phyloP scores from a whole-genome alignment of 2,113 vertebrate species.

The Paralichthys olivaceus region DNA sequence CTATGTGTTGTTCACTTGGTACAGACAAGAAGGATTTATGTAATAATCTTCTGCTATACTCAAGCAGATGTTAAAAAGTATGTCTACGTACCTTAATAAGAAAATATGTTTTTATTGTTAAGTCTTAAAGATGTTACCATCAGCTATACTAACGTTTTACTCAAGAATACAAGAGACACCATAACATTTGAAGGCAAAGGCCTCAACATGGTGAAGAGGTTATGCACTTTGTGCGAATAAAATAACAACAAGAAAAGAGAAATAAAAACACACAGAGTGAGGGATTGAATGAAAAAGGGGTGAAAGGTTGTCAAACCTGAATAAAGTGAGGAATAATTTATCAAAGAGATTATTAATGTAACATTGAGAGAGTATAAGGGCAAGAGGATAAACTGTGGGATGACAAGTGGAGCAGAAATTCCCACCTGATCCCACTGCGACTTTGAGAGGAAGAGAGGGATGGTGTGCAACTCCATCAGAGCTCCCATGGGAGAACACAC shows the following conservation, averaged over 20 bases:
- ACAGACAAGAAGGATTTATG: not conserved
- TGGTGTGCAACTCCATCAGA: constrained; percentile 46
- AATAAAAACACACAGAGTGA: not conserved
- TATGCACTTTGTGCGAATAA: not conserved
- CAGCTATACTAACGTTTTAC: no score
- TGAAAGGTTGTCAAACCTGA: not conserved
- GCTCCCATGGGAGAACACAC: constrained; percentile 37
- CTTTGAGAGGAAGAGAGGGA: constrained; percentile 7
- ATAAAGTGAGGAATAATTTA: constrained; percentile 32
- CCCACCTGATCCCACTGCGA: constrained; percentile 54
- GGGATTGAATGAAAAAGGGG: not conserved
- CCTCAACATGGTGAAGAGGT: not conserved
- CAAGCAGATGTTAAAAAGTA: not conserved
- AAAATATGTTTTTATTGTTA: not conserved
- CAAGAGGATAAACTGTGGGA: constrained; percentile 57
- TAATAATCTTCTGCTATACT: not conserved
- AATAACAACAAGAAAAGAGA: not conserved
- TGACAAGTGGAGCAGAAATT: constrained; percentile 59
- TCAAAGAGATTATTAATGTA: constrained; percentile 46
- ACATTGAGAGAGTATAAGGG: constrained; percentile 28
- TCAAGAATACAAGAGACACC: not conserved
- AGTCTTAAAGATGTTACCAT: no score
- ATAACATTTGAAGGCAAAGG: no score
- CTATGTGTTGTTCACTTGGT: not conserved
- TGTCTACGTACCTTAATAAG: not conserved